A percentile compares a stretch with the other conserved stretches of the same genome.
Evolutionary conservation across 2,113 vertebrate species (phyloP).

Genomic region (Hystrix brachyura): DNA sequence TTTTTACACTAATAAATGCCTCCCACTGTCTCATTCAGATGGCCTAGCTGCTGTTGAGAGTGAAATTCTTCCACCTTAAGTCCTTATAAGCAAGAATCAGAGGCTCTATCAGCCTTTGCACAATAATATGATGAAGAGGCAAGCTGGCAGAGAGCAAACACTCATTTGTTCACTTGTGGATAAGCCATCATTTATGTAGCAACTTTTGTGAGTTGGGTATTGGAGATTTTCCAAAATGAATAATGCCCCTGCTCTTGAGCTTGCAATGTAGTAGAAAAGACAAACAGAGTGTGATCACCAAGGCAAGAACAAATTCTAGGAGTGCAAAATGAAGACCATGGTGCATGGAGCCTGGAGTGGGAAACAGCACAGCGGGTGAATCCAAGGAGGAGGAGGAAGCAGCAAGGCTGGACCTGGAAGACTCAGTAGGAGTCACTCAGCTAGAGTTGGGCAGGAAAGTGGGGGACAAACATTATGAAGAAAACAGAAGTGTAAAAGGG

Average conservation of each 20-base stretch:
- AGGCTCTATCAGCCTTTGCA: neutral
- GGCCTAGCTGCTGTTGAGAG: neutral
- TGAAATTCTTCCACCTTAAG: neutral
- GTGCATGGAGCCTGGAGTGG: neutral
- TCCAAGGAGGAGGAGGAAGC: neutral
- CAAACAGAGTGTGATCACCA: neutral
- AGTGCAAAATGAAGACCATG: neutral
- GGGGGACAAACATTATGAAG: neutral
- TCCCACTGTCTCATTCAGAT: neutral
- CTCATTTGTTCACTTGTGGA: neutral
- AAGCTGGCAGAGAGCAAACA: neutral
- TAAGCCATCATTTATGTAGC: neutral
- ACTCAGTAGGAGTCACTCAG: neutral
- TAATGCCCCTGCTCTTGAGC: neutral
- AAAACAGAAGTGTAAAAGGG: neutral
- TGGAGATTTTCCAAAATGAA: conserved; percentile 40
- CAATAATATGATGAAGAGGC: neutral
- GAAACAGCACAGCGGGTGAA: too few species aligned
- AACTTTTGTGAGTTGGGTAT: neutral
- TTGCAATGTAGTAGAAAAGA: neutral
- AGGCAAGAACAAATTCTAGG: neutral
- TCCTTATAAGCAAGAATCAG: neutral
- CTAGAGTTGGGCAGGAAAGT: accelerated
- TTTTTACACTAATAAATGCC: conserved; percentile 36
- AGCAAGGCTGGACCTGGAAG: neutral